Base-by-base conservation (phyloP, 2,888 invertebrate species). In the Anaspis maculata region DNA sequence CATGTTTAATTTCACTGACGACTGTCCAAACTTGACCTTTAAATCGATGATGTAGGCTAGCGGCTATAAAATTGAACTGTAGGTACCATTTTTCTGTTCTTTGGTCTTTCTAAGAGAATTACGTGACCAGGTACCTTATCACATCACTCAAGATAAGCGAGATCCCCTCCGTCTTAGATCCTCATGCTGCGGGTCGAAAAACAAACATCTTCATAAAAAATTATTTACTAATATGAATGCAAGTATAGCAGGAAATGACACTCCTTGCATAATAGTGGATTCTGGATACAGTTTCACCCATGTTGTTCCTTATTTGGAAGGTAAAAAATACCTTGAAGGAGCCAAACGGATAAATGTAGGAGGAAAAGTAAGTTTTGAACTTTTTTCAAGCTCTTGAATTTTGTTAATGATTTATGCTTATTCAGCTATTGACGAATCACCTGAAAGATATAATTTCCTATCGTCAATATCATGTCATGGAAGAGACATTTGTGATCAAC, bases 401-500 rank as follows among this genome's bases (percentile, higher is more conserved):
- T 30, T 28, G 5, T 29, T 7, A 24, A 3, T 6, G 15, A n/a
- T n/a, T n/a, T n/a, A n/a, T n/a, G n/a, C n/a, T n/a, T n/a, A n/a
- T 41, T 24, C 28, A 56, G 54, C 35, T 66, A 6, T 63, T 98
- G 39, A 98, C 97, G 0, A 99, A 98, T 70, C 92, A 97, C 66
- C 69, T 99, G 26, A 99, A 98, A 63, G 98, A 98, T 65, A 78
- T 96, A 10, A 80, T 97, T 46, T 97, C 97, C 0, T 99, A 98
- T 63, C 74, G 87, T 24, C 96, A 97, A 59, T 67, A 97, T 25
- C 91, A 98, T 70, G 95, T 99, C 0, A 92, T 96, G 91, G 96
- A 97, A 60, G 98, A 98, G 65, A 94, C 95, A 0, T 94, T 88
- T 67, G 94, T 98, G 0, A 91, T 98, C 27, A 98, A 98, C 67